Evolutionary conservation across 2,797 vertebrate species (phyloP).

Genomic region (Anisognathus igniventris): DNA sequence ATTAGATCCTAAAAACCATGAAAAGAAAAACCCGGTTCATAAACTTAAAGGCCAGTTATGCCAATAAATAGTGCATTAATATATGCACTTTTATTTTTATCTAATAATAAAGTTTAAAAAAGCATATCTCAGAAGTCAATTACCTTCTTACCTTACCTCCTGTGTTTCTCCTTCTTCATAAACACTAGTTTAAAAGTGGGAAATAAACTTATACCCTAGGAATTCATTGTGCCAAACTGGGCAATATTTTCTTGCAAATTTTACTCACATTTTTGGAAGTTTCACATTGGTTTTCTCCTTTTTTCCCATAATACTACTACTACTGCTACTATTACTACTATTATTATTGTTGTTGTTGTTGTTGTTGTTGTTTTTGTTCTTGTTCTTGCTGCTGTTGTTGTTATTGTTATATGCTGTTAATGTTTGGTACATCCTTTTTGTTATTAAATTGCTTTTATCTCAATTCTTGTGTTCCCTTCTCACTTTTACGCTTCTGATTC

Average conservation of each 20-base stretch:
- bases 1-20: background rate
- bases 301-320: accelerated
- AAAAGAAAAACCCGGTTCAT: background rate
- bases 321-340: background rate
- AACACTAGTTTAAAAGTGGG: background rate
- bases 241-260: background rate
- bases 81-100: background rate
- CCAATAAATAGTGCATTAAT: background rate
- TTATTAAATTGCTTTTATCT: background rate
- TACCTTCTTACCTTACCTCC: background rate
- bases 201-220: background rate
- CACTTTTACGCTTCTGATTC: background rate
- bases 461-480: background rate
- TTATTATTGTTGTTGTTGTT: background rate
- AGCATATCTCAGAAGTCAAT: background rate
- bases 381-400: background rate
- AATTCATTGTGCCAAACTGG: background rate
- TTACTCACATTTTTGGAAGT: background rate
- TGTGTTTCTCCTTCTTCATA: background rate
- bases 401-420: background rate
- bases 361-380: background rate
- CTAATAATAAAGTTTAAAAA: background rate
- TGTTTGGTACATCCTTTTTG: background rate
- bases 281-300: background rate
- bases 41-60: background rate